Evolutionary conservation across 2,888 invertebrate genomes (phyloP), one percentile per base, ranked within the genome.

Genomic region (Chironomus tentans): DNA sequence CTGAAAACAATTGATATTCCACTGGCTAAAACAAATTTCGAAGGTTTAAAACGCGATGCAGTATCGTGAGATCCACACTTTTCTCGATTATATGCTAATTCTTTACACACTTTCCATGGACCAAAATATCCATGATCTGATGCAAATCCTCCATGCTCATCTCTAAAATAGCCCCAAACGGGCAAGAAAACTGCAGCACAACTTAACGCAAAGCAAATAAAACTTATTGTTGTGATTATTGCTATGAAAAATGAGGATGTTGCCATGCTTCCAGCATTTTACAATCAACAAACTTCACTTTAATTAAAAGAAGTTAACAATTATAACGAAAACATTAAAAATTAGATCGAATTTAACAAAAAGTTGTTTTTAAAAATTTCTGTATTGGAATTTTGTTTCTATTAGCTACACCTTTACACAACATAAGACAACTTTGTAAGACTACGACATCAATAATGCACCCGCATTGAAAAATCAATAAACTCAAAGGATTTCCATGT

Each of bases 111-210:
- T 80, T 90, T 90, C 91, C 94, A 95, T 81, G 93, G 94, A 78
- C 94, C 93, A 82, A 94, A 95, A 85, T 94, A 94, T 68, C 94
- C 95, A 79, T 87, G 88, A 82, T 94, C 94, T 80, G 87, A 89
- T 80, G 88, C 89, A 79, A 83, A 83, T 28, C 88, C 88, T 81
- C 87, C 91, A 79, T 76, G 61, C 22, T 82, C 81, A 80, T 81
- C 83, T 81, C 89, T 88, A 84, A 91, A 95, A 83, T 93, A 91
- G 78, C 94, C 95, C 94, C 95, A 95, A 80, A 91, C 88, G 70
- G 94, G 94, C 80, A 93, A 87, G 78, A 92, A 93, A 73, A 94
- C 90, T 72, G 94, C 92, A 65, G 92, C 90, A 77, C 93, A 91
- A 80, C 93, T 93, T 79, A 94, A 87, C 78, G 91, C 90, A 82